These are phyloP conservation scores for Caenorhabditis inopinata DNA, from an alignment of 1,140 invertebrate species.

Conservation along the genomic window DNA sequence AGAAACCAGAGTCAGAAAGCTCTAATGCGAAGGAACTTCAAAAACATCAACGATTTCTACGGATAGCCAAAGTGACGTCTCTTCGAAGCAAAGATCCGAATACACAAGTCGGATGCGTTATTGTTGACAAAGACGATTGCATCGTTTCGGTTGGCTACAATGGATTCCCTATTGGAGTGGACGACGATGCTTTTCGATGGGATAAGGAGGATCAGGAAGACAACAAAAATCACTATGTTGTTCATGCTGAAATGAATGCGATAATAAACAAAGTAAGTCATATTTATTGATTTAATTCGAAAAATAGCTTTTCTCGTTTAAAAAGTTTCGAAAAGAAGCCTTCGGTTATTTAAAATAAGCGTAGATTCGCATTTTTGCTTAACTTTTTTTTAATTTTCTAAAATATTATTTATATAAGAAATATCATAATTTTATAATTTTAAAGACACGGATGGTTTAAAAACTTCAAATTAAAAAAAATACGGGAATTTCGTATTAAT, in stretches of 20 bases:
- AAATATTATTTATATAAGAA: too few relatives aligned
- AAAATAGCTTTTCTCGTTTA: too few relatives aligned
- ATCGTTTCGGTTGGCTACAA: slow-evolving; percentile 17
- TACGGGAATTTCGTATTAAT: too few relatives aligned
- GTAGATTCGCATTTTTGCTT: too few relatives aligned
- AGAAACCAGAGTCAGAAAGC: background rate
- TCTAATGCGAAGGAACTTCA: too few relatives aligned
- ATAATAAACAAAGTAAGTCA: background rate
- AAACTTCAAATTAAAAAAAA: too few relatives aligned
- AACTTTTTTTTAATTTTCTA: too few relatives aligned
- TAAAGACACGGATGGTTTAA: too few relatives aligned
- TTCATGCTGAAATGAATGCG: background rate
- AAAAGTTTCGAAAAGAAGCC: too few relatives aligned
- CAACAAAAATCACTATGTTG: slow-evolving; percentile 2
- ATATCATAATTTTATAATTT: too few relatives aligned
- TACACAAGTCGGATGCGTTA: slow-evolving; percentile 3
- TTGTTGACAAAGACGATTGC: background rate
- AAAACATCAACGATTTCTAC: slow-evolving; percentile 14
- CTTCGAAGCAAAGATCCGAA: slow-evolving; percentile 10
- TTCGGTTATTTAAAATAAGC: too few relatives aligned
- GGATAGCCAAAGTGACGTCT: slow-evolving; percentile 14
- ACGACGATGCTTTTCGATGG: slow-evolving; percentile 21
- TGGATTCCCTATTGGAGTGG: slow-evolving; percentile 8
- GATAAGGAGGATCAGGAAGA: slow-evolving; percentile 20
- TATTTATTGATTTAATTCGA: background rate